Conservation (phyloP, 2,113 vertebrate species). For the Haemorhous mexicanus region DNA sequence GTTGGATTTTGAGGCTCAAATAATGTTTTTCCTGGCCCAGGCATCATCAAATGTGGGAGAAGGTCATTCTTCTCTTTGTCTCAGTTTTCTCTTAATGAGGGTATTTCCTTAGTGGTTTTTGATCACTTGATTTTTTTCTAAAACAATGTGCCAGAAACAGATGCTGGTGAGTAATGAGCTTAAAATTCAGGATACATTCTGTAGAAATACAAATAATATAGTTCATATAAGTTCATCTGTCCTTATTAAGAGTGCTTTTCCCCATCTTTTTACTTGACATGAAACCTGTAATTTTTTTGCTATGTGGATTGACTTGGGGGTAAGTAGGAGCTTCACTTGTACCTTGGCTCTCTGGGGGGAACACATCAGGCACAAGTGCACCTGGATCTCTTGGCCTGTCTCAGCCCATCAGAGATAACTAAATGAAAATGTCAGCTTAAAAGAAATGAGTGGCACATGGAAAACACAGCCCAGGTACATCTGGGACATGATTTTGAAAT, state of each 20-base stretch:
- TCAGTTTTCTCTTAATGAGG: background rate
- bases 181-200: background rate
- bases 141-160: background rate
- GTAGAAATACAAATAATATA: background rate
- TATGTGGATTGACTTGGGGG: background rate
- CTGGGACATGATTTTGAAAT: conserved; percentile 18
- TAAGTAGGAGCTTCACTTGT: background rate
- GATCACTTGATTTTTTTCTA: background rate
- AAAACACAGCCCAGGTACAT: conserved; percentile 10
- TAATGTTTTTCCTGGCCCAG: background rate
- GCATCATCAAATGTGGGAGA: background rate
- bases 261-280: background rate
- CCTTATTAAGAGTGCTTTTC: background rate
- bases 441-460: background rate
- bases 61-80: background rate
- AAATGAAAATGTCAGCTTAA: conserved; percentile 39
- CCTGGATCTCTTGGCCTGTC: conserved; percentile 32
- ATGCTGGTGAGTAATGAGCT: background rate
- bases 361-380: background rate
- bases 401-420: conserved; percentile 23
- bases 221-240: background rate
- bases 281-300: background rate
- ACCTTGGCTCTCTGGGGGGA: background rate
- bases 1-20: background rate
- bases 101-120: background rate